A percentile compares a stretch with the other conserved stretches of the same genome.
These are phyloP conservation scores for Popillia japonica DNA, from an alignment of 1,140 invertebrate species.

Conservation along the genomic window DNA sequence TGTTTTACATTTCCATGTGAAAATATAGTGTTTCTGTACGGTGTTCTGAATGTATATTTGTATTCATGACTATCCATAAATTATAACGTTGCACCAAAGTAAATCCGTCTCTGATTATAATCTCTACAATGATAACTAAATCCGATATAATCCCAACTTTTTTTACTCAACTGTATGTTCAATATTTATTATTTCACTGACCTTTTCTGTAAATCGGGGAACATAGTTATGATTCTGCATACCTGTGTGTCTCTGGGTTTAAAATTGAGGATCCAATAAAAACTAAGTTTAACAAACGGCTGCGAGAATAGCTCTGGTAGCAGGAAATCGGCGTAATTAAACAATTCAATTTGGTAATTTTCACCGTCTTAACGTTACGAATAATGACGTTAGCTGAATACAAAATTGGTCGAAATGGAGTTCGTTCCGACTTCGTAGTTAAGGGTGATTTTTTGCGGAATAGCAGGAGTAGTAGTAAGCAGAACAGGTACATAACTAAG, in stretches of 20 bases:
- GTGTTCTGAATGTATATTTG: too few species aligned
- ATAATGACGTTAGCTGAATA: conserved; percentile 7
- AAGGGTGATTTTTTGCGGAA: not conserved
- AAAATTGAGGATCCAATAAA: not conserved
- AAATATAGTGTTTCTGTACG: too few species aligned
- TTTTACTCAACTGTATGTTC: too few species aligned
- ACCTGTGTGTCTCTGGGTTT: not conserved
- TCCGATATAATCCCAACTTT: too few species aligned
- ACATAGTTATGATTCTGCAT: too few species aligned
- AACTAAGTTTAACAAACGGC: not conserved
- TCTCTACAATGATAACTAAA: too few species aligned
- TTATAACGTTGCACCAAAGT: too few species aligned
- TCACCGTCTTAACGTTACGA: not conserved
- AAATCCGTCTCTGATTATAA: too few species aligned
- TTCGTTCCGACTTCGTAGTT: conserved; percentile 14
- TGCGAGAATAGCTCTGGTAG: not conserved
- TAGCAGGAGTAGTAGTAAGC: not conserved
- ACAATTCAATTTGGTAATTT: conserved; percentile 24
- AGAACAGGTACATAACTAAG: conserved; percentile 16
- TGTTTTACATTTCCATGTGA: too few species aligned
- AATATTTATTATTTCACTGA: too few species aligned
- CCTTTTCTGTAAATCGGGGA: too few species aligned
- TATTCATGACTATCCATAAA: too few species aligned
- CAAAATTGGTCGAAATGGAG: not conserved
- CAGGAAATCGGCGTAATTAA: not conserved